Base-by-base conservation (phyloP, 2,888 invertebrate genomes). In the Luperina testacea region DNA sequence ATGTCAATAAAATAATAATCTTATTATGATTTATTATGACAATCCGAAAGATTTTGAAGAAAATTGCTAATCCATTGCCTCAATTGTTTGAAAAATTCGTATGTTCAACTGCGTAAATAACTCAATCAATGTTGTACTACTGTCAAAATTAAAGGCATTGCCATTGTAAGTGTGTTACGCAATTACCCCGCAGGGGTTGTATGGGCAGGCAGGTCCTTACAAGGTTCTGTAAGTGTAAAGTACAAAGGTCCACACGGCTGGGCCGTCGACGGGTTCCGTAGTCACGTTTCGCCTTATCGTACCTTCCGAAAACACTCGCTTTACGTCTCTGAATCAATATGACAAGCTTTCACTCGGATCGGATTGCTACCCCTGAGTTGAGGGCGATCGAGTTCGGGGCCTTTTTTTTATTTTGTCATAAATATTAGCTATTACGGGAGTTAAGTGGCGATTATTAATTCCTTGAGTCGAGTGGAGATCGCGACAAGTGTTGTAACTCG, bases 271-370 rank as follows among this genome's bases (percentile, higher is more conserved):
- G 88, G 86, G 89, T 88, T 83, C 90, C 87, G 85, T 82, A 93
- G 95, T 93, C 95, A 96, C 96, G 95, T 95, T 92, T 85, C 91
- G 87, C 87, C 93, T 94, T 95, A 96, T 95, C 95, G 92, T 90
- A 91, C 91, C 92, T 93, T 93, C 92, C 92, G 93, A 95, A 94
- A 95, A 95, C 95, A 95, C 94, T 94, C 95, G 94, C 94, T 94
- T 71, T 92, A 89, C 90, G 90, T 90, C 91, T 91, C 92, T 95
- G 93, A 94, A 94, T 95, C 95, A 95, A 96, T 95, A 95, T 95
- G 93, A 94, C 93, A 92, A 93, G 93, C 92, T 91, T 92, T 92
- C 93, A 92, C 94, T 94, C 91, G 92, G 92, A 93, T 92, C 91
- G 92, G 94, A 95, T 95, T 95, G 94, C 91, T 92, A 89, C 90